Base-by-base conservation (phyloP, 2,888 invertebrate genomes). In the Plebejus melissa region DNA sequence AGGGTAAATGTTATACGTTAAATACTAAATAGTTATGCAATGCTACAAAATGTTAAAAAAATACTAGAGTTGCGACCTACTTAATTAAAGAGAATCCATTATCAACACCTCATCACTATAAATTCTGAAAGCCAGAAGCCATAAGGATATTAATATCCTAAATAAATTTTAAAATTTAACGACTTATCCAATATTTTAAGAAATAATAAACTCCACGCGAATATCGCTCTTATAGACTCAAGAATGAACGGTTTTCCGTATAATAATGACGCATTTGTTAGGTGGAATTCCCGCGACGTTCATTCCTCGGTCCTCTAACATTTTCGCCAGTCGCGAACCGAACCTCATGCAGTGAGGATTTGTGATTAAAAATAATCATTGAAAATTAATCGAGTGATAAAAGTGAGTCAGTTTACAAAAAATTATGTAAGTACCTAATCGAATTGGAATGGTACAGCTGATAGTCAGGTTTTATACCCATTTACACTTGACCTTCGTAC, bases 121-220 rank as follows among this genome's bases (percentile, higher is more conserved):
- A 28, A 60, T 28, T 11, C 32, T 36, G 32, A 32, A 65, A 65
- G 22, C 13, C 28, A 9, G 11, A 28, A 60, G 13, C 22, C 57
- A 57, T 13, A 9, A 46, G 16, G 16, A 50, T 32, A 32, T 32
- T 32, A 22, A 22, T 22, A 22, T 22, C 22, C 22, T 22, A 22
- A 22, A 22, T 22, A 22, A 22, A 22, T 22, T 22, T 22, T 22
- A 22, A 22, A 22, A 22, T 57, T 57, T 57, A 22, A 16, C 57
- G 57, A 13, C 50, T 13, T 50, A 16, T 54, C 16, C 4, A 13
- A 54, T 54, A 65, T 65, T 32, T 16, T 16, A 65, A 28, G 60
- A 65, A 65, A 65, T 65, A 60, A 65, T 36, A 65, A 36, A 65
- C 32, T 9, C 13, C 32, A 65, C 32, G 65, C 65, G 65, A 65